These are phyloP conservation scores for Phanerotoma sp. DNA, from an alignment of 2,888 invertebrate species.

Conservation along the genomic window DNA sequence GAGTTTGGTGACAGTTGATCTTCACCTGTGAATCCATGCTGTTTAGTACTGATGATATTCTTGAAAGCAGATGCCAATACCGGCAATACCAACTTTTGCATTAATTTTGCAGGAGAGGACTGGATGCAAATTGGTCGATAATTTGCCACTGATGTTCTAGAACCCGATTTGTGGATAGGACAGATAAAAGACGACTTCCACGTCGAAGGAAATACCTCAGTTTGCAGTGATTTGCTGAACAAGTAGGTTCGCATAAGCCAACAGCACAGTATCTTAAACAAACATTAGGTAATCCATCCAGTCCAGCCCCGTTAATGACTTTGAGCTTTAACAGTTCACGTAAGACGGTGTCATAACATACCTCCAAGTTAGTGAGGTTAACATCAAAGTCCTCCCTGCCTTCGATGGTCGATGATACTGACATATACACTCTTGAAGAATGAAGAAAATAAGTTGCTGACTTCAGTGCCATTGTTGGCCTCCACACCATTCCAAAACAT, in stretches of 20 bases:
- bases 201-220: constrained; percentile 1
- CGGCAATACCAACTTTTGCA: not conserved
- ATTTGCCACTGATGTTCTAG: constrained; percentile 4
- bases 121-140: not conserved
- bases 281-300: constrained; percentile 25
- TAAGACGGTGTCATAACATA: not conserved
- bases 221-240: constrained; percentile 14
- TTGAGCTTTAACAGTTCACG: not conserved
- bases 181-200: constrained; percentile 17
- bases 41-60: not conserved
- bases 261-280: constrained; percentile 14
- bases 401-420: not conserved
- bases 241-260: constrained; percentile 9
- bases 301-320: constrained; percentile 8
- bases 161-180: constrained; percentile 17
- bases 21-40: not conserved
- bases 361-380: not conserved
- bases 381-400: not conserved
- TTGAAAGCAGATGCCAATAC: not conserved
- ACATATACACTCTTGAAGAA: not conserved
- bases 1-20: not conserved
- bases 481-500: not conserved
- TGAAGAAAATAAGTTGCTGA: not conserved
- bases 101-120: not conserved
- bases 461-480: not conserved